Evolutionary conservation across 2,797 vertebrate species (phyloP).

Genomic region (Anolis apletophallus): DNA sequence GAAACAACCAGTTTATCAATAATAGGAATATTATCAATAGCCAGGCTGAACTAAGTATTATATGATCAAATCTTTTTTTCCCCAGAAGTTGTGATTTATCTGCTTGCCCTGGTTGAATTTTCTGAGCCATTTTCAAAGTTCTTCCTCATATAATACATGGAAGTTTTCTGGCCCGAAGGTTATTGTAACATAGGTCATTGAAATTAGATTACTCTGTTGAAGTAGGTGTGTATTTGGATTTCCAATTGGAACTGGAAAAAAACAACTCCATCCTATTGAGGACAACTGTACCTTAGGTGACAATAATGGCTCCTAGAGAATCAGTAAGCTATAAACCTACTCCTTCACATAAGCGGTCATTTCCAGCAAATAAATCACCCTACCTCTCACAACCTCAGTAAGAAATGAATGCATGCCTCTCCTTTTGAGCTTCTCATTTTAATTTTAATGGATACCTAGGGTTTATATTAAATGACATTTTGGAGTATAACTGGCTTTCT

Average conservation of each 20-base stretch:
- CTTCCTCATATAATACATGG: neutral
- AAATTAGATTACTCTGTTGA: neutral
- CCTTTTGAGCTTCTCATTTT: constrained; percentile 40
- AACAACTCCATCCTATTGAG: neutral
- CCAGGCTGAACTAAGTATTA: neutral
- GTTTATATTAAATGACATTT: constrained; percentile 13
- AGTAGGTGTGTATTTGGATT: neutral
- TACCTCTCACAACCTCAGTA: neutral
- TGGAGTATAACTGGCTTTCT: constrained; percentile 36
- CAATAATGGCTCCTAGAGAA: neutral
- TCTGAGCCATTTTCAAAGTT: neutral
- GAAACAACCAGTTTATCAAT: too few relatives aligned
- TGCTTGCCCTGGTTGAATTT: neutral
- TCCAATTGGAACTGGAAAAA: neutral
- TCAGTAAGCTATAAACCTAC: neutral
- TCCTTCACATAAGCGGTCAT: neutral
- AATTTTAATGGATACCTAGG: constrained; percentile 48
- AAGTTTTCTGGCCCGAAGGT: neutral
- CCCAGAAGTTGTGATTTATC: neutral
- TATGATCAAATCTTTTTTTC: neutral
- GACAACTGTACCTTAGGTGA: neutral
- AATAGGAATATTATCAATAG: too few relatives aligned
- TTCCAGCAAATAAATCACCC: constrained; percentile 9
- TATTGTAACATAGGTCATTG: neutral
- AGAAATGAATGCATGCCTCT: constrained; percentile 2